Evolutionary conservation across 2,113 vertebrate species (phyloP), one percentile per base, ranked within the genome.

Genomic region (Scomber colias): DNA sequence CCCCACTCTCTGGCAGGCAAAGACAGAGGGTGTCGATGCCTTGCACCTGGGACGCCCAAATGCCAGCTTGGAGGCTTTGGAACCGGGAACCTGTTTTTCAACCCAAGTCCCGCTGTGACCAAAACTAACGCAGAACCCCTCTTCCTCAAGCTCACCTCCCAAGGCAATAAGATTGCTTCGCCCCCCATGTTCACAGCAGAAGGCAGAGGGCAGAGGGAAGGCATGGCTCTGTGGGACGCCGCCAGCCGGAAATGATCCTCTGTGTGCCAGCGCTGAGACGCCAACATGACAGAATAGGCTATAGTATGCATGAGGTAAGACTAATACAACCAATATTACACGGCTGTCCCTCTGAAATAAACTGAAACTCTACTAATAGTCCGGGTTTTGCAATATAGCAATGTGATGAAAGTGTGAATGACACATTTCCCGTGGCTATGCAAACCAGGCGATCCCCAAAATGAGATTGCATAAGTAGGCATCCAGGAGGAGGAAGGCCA

Each of bases 191-290:
- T 81, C 86, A 66, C 82, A 91, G 88, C 93, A 94, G 93, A 93
- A 92, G 92, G 91, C 76, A 84, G 88, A 94, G 91, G 91, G 93
- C 92, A 92, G 85, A 89, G 91, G 81, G 86, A 91, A 92, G 82
- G 86, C 92, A 89, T 66, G 71, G 66, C 90, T 68, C 90, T 57
- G 79, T 83, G 79, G 90, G 90, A 89, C 7, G 44, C 83, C 86
- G 72, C 71, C 79, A 78, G 77, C 88, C 92, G 92, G 91, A 93
- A 93, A 93, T 92, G 87, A 92, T 90, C 88, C 84, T 89, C 68
- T 40, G 63, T 86, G 80, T 89, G 89, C 90, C 90, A 92, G 86
- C 75, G 30, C 83, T 86, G 82, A 87, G 87, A 84, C 35, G 35
- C 79, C 87, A 86, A 85, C 87, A 73, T 79, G 82, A 85, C 83